A percentile compares a stretch with the other conserved stretches of the same genome.
Conservation (phyloP, 2,888 invertebrate species). For the Pristionchus entomophagus region DNA sequence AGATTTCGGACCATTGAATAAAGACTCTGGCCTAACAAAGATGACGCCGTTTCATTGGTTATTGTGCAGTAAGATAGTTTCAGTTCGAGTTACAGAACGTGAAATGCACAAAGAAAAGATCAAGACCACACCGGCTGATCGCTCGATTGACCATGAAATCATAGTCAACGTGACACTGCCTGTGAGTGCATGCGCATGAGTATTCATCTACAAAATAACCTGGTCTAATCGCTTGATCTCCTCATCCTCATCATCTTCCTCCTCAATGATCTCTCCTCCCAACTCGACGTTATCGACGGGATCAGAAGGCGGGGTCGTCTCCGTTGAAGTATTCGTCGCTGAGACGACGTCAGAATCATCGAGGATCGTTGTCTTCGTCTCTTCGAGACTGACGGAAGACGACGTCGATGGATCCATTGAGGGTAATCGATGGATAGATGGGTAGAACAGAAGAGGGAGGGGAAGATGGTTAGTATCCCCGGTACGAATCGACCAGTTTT, state of each 20-base stretch:
- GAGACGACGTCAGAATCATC: not conserved
- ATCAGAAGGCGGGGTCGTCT: constrained; percentile 14
- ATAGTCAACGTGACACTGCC: not conserved
- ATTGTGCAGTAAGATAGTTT: too few relatives aligned
- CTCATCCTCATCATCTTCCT: not conserved
- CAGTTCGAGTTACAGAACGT: too few relatives aligned
- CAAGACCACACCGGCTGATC: not conserved
- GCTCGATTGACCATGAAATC: not conserved
- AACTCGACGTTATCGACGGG: not conserved
- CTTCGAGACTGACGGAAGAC: not conserved
- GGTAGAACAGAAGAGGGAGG: not conserved
- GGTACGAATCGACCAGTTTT: constrained; percentile 31
- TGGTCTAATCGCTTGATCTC: not conserved
- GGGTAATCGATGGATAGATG: not conserved
- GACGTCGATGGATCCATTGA: not conserved
- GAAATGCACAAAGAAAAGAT: too few relatives aligned
- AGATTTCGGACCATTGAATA: too few relatives aligned
- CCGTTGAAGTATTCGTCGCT: constrained; percentile 1
- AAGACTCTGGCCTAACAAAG: too few relatives aligned
- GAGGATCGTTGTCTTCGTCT: not conserved
- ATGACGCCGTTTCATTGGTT: too few relatives aligned
- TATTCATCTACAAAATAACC: not conserved
- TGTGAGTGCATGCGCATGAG: too few relatives aligned
- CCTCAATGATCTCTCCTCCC: not conserved
- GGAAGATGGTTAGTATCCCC: not conserved